phyloP scores from a whole-genome alignment of 2,888 invertebrate genomes.

The Papilio gigon region DNA sequence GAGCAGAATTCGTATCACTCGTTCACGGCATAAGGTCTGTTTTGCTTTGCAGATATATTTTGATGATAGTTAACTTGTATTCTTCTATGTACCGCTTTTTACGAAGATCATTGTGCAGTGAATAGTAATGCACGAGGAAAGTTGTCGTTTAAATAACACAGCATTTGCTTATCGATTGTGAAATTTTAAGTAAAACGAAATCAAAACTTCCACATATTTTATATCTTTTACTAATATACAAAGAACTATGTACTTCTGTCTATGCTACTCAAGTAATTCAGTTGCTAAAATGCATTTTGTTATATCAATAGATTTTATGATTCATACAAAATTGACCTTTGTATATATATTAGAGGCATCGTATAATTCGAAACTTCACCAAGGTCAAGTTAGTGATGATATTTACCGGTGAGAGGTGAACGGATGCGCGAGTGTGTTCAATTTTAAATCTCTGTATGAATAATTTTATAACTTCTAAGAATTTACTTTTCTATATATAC shows the following conservation, averaged over 20 bases:
- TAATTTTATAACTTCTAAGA: not conserved
- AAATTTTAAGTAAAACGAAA: too few relatives aligned
- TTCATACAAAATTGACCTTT: slow-evolving; percentile 10
- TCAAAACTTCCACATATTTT: too few relatives aligned
- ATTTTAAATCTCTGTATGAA: slow-evolving; percentile 2
- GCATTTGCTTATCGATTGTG: slow-evolving; percentile 17
- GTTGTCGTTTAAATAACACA: slow-evolving; percentile 22
- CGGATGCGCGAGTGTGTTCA: not conserved
- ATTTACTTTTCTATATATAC: not conserved
- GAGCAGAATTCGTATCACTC: not conserved
- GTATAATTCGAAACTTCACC: slow-evolving; percentile 4
- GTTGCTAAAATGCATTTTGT: not conserved
- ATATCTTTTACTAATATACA: too few relatives aligned
- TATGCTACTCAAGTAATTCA: not conserved
- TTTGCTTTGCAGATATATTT: not conserved
- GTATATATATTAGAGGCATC: slow-evolving; percentile 20
- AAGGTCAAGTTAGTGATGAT: slow-evolving; percentile 21
- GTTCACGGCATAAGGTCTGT: not conserved
- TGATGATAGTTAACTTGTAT: not conserved
- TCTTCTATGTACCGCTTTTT: slow-evolving; percentile 29
- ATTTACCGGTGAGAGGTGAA: slow-evolving; percentile 18
- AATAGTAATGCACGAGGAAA: slow-evolving; percentile 39
- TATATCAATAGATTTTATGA: slow-evolving; percentile 3
- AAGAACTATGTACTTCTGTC: not conserved
- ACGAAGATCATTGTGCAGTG: slow-evolving; percentile 38